Evolutionary conservation across 2,888 invertebrate species (phyloP).

Genomic region (Synergus japonicus): DNA sequence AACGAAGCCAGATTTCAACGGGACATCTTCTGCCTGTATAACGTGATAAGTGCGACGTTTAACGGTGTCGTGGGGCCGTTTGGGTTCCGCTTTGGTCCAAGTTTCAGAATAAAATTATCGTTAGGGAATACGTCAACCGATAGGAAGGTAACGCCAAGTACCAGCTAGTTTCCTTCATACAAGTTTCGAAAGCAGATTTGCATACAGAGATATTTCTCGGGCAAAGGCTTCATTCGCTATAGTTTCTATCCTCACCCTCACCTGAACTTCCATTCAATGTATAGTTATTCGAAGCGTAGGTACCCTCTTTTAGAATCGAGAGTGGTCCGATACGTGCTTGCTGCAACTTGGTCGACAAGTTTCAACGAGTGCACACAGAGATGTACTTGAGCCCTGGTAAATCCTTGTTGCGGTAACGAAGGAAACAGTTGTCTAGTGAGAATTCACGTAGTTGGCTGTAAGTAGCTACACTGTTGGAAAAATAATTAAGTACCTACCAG

Average conservation of each 20-base stretch:
- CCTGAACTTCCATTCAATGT: neutral
- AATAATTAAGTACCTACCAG: neutral
- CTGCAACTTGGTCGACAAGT: slow-evolving; percentile 37
- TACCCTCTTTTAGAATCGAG: slow-evolving; percentile 39
- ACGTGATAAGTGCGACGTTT: slow-evolving; percentile 23
- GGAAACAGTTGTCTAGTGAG: slow-evolving; percentile 24
- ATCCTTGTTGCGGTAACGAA: slow-evolving; percentile 39
- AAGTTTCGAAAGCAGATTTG: slow-evolving; percentile 44
- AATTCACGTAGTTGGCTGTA: slow-evolving; percentile 25
- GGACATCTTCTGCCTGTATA: slow-evolving; percentile 35
- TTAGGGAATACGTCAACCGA: slow-evolving; percentile 68
- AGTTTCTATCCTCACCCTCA: neutral
- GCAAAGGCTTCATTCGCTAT: slow-evolving; percentile 20
- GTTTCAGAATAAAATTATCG: slow-evolving; percentile 68
- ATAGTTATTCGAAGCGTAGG: slow-evolving; percentile 18
- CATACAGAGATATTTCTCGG: slow-evolving; percentile 47
- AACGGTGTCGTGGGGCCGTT: slow-evolving; percentile 33
- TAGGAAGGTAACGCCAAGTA: slow-evolving; percentile 53
- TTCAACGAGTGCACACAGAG: slow-evolving; percentile 29
- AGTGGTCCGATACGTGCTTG: slow-evolving; percentile 33
- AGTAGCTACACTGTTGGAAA: neutral
- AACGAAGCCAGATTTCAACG: slow-evolving; percentile 22
- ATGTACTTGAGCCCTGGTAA: slow-evolving; percentile 12
- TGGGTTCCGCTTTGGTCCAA: slow-evolving; percentile 47
- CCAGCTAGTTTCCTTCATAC: slow-evolving; percentile 26